Evolutionary conservation across 2,888 invertebrate species (phyloP).

Genomic region (Scrobipalpa atriplicella): DNA sequence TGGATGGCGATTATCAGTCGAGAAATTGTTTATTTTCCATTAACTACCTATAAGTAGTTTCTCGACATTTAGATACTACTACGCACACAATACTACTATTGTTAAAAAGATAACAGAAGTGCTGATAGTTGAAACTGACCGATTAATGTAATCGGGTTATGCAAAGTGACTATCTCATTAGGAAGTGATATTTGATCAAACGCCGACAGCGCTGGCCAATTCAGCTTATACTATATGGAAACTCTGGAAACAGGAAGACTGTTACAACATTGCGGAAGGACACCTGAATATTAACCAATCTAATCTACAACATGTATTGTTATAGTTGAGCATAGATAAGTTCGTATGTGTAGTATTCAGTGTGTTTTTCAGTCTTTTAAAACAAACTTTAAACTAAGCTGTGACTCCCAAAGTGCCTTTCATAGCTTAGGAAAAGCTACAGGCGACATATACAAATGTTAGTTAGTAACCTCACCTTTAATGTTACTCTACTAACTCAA

Average conservation of each 20-base stretch:
- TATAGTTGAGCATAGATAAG: not conserved
- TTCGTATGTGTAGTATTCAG: too few species aligned
- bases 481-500: too few species aligned
- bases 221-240: not conserved
- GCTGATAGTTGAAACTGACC: not conserved
- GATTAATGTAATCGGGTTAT: slow-evolving; percentile 3
- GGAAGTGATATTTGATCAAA: slow-evolving; percentile 7
- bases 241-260: slow-evolving; percentile 21
- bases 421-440: too few species aligned
- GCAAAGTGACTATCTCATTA: not conserved
- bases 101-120: slow-evolving; percentile 1
- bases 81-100: not conserved
- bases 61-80: not conserved
- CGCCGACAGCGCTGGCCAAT: not conserved
- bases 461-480: too few species aligned
- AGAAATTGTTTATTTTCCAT: not conserved
- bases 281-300: slow-evolving; percentile 19
- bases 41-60: not conserved
- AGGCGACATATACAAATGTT: not conserved
- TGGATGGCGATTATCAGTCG: not conserved
- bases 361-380: too few species aligned
- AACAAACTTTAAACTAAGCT: too few species aligned
- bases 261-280: slow-evolving; percentile 19
- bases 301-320: slow-evolving; percentile 11
- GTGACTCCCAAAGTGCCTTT: too few species aligned